phyloP scores from a whole-genome alignment of 2,797 vertebrate species.

The Masticophis lateralis region DNA sequence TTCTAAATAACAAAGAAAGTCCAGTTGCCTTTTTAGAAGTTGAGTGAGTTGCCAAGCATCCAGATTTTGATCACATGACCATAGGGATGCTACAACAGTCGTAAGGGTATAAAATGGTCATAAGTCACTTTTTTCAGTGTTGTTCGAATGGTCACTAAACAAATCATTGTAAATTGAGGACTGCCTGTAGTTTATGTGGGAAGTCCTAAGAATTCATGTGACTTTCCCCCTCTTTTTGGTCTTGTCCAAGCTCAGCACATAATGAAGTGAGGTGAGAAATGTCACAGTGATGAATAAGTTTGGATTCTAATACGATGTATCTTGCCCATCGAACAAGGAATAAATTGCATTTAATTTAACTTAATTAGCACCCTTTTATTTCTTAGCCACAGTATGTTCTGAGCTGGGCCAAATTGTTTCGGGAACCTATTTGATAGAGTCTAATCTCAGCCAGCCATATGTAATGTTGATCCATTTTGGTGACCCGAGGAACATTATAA shows the following conservation, averaged over 20 bases:
- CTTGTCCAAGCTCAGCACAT: accelerated
- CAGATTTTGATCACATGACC: too few species aligned
- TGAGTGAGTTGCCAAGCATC: too few species aligned
- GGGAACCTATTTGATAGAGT: not conserved
- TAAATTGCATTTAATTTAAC: not conserved
- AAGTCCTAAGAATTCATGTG: not conserved
- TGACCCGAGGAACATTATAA: not conserved
- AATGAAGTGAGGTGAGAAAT: not conserved
- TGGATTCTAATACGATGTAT: not conserved
- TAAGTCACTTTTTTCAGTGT: too few species aligned
- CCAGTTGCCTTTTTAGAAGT: too few species aligned
- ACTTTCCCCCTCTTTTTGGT: not conserved
- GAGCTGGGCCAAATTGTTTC: not conserved
- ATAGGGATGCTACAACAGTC: too few species aligned
- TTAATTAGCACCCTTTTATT: not conserved
- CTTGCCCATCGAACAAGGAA: slow-evolving; percentile 3
- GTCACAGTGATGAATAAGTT: not conserved
- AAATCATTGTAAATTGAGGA: not conserved
- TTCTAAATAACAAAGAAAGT: too few species aligned
- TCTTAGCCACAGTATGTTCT: slow-evolving; percentile 16
- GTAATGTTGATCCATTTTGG: not conserved
- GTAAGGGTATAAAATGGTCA: too few species aligned
- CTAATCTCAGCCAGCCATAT: not conserved
- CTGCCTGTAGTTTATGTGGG: not conserved
- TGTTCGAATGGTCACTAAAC: not conserved